Conservation (phyloP, 2,888 invertebrate genomes). For the Desoria tigrina region DNA sequence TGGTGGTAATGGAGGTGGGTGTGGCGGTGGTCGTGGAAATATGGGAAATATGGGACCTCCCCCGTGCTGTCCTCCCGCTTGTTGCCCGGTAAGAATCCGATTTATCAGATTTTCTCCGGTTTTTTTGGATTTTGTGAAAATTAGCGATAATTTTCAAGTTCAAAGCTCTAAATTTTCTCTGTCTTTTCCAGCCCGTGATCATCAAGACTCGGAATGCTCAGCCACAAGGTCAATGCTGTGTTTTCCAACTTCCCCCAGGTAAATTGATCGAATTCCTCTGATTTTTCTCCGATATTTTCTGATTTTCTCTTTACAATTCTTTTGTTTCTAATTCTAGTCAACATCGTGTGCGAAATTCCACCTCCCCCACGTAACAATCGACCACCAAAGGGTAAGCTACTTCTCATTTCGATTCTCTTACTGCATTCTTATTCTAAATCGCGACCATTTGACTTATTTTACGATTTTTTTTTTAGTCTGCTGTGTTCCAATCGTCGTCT, state of each 20-base stretch:
- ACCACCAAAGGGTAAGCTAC: slow-evolving; percentile 43
- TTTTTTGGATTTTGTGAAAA: not conserved
- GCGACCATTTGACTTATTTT: not conserved
- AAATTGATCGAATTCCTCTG: not conserved
- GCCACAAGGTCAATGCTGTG: slow-evolving; percentile 53
- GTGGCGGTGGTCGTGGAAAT: slow-evolving; percentile 31
- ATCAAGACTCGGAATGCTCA: slow-evolving; percentile 50
- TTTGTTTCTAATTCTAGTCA: slow-evolving; percentile 11
- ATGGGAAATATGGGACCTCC: slow-evolving; percentile 35
- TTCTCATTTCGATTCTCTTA: not conserved
- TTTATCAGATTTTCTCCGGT: slow-evolving; percentile 9
- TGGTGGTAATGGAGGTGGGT: slow-evolving; percentile 23
- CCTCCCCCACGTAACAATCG: slow-evolving; percentile 50
- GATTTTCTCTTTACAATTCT: no score
- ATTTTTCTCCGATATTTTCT: not conserved
- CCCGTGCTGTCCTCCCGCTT: slow-evolving; percentile 49
- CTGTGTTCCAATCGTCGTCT: slow-evolving; percentile 52
- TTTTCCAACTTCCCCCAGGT: slow-evolving; percentile 52
- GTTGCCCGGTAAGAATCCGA: slow-evolving; percentile 38
- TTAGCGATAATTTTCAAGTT: no score
- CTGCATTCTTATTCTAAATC: not conserved
- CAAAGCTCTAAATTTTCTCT: slow-evolving; percentile 7
- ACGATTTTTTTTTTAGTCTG: slow-evolving; percentile 38
- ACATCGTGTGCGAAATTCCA: slow-evolving; percentile 48
- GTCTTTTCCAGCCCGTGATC: slow-evolving; percentile 42